Conservation (phyloP, 2,113 vertebrate species). For the Passer domesticus region DNA sequence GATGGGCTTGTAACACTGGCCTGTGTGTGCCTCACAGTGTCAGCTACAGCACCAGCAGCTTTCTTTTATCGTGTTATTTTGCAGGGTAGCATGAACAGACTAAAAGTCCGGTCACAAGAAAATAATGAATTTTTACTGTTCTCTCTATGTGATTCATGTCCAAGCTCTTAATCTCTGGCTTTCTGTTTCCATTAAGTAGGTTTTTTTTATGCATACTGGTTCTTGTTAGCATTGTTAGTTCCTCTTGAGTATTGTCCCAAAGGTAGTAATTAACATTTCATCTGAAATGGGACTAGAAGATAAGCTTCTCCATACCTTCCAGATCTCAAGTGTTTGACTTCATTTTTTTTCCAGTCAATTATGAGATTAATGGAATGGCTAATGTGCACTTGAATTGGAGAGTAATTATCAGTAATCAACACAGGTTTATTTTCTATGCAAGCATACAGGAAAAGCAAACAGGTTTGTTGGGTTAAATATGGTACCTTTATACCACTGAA, state of each 20-base stretch:
- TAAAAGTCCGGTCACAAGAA: background rate
- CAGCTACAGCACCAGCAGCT: background rate
- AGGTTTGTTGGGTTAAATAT: background rate
- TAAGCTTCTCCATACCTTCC: background rate
- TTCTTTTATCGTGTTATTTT: background rate
- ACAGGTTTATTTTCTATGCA: background rate
- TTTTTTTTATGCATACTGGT: background rate
- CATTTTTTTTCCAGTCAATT: background rate
- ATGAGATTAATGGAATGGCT: conserved; percentile 5
- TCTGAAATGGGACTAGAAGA: background rate
- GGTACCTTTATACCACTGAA: background rate
- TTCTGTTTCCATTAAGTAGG: background rate
- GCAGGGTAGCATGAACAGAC: background rate
- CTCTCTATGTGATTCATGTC: background rate
- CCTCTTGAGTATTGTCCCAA: background rate
- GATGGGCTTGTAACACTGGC: background rate
- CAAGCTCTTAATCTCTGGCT: background rate
- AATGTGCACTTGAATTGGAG: background rate
- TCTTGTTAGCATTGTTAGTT: background rate
- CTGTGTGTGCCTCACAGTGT: background rate
- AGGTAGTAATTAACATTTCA: background rate
- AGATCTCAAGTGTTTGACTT: background rate
- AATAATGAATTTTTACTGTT: background rate
- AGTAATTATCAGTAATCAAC: background rate
- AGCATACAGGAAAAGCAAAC: background rate